Evolutionary conservation across 2,797 vertebrate species (phyloP).

Genomic region (Leptodactylus fallax): DNA sequence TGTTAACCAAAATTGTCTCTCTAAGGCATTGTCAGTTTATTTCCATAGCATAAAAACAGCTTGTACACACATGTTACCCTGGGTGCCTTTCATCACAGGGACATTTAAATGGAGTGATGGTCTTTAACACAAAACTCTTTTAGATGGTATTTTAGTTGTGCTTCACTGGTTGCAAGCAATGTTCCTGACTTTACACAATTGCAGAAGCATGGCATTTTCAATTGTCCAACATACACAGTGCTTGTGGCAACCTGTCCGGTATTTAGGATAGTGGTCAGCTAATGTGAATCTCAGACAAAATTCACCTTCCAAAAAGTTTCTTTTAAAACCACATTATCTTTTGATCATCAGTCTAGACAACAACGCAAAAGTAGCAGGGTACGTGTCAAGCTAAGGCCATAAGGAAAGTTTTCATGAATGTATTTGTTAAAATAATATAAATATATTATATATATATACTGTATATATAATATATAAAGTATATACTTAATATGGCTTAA

Average conservation of each 20-base stretch:
- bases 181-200: not conserved
- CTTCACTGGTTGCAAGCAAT: slow-evolving; percentile 53
- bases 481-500: too few species aligned
- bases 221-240: slow-evolving; percentile 12
- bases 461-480: too few species aligned
- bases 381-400: not conserved
- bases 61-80: not conserved
- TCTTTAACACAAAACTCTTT: slow-evolving; percentile 25
- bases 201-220: not conserved
- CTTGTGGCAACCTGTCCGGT: slow-evolving; percentile 53
- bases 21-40: not conserved
- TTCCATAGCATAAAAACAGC: not conserved
- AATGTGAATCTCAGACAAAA: not conserved
- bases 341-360: slow-evolving; percentile 42
- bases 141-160: slow-evolving; percentile 50
- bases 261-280: slow-evolving; percentile 44
- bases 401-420: not conserved
- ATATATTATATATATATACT: not conserved
- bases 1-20: not conserved
- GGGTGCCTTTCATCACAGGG: slow-evolving; percentile 26
- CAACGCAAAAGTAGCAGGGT: not conserved
- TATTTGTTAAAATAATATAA: not conserved
- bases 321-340: not conserved
- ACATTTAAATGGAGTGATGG: slow-evolving; percentile 33
- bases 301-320: not conserved